Conservation (phyloP, 2,113 vertebrate genomes). For the Riparia riparia region DNA sequence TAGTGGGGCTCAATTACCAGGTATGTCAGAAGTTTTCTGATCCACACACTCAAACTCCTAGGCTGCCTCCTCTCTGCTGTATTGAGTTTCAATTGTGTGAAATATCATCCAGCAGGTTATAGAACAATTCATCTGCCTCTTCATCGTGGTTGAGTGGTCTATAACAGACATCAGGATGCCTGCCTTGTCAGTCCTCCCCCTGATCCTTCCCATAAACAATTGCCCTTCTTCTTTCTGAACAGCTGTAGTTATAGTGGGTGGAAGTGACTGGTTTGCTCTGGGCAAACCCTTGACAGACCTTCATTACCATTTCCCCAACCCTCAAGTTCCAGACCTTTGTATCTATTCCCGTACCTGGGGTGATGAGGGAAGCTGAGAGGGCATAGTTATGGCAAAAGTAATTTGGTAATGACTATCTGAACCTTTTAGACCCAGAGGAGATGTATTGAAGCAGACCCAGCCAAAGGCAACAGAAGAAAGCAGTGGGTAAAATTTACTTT, state of each 20-base stretch:
- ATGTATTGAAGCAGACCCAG: neutral
- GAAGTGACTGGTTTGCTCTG: neutral
- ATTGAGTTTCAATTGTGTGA: neutral
- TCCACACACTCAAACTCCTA: neutral
- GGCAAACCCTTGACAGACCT: neutral
- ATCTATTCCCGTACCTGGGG: neutral
- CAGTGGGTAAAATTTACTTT: neutral
- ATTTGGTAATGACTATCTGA: neutral
- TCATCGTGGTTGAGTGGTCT: neutral
- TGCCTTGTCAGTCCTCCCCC: neutral
- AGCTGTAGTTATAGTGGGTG: neutral
- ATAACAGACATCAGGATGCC: neutral
- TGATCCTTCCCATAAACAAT: neutral
- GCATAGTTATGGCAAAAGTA: neutral
- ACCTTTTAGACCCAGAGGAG: neutral
- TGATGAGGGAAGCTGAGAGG: neutral
- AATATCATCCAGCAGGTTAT: neutral
- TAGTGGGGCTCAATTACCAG: neutral
- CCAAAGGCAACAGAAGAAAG: neutral
- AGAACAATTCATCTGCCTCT: neutral
- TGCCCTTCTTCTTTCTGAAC: too few relatives aligned
- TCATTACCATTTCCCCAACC: too few relatives aligned
- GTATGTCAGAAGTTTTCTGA: neutral
- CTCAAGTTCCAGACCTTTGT: neutral
- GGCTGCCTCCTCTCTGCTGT: neutral